These are phyloP conservation scores for Ypsolopha scabrella DNA, from an alignment of 2,888 invertebrate species.

Conservation along the genomic window DNA sequence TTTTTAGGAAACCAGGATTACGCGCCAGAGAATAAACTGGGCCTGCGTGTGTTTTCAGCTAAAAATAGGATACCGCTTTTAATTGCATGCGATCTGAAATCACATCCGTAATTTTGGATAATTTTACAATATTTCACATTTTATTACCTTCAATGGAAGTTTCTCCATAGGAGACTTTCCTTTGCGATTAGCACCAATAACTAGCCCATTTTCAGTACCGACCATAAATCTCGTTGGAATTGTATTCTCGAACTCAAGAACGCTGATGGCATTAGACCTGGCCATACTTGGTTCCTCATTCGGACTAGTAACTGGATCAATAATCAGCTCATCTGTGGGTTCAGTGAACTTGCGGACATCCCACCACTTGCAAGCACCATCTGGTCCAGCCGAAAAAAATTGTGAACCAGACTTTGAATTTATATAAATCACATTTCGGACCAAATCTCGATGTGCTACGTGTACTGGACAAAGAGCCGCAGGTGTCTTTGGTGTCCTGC, in stretches of 20 bases:
- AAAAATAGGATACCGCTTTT: neutral
- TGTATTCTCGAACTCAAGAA: constrained; percentile 78
- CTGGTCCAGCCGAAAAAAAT: constrained; percentile 91
- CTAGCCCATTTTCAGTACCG: constrained; percentile 75
- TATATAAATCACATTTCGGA: constrained; percentile 87
- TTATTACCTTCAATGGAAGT: constrained; percentile 65
- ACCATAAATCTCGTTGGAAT: constrained; percentile 81
- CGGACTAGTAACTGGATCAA: constrained; percentile 72
- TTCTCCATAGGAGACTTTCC: constrained; percentile 76
- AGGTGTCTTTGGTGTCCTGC: constrained; percentile 79
- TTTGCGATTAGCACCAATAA: constrained; percentile 78
- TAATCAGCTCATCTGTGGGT: constrained; percentile 73
- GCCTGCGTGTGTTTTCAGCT: constrained; percentile 80
- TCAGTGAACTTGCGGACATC: constrained; percentile 75
- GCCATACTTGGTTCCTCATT: constrained; percentile 63
- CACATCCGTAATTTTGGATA: neutral
- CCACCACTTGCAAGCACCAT: constrained; percentile 90
- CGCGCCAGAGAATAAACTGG: constrained; percentile 88
- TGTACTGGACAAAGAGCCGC: constrained; percentile 79
- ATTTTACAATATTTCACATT: neutral
- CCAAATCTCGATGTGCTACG: constrained; percentile 88
- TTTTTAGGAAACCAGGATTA: constrained; percentile 93
- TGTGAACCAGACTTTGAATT: constrained; percentile 93
- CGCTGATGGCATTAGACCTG: constrained; percentile 70
- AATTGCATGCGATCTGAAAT: neutral